Evolutionary conservation across 64 coral and sea anemone species (phyloP), one percentile per base, ranked within the genome.

Genomic region (Anthopleura sola): DNA sequence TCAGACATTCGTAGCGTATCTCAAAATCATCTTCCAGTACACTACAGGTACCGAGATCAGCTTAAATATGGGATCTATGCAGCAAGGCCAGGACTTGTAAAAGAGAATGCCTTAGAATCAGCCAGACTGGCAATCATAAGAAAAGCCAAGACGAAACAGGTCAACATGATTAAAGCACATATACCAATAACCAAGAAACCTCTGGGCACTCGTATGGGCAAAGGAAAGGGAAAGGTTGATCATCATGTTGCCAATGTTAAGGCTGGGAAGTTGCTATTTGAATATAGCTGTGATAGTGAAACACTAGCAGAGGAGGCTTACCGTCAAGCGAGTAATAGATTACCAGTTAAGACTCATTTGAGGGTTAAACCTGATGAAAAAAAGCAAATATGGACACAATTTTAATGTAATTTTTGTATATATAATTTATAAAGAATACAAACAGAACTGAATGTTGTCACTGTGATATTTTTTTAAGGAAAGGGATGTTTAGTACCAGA

Each of bases 211-310:
- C 89, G 90, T 48, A 98, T 98, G 96, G 96, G 96, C 5, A 98
- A 98, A 90, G 96, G 96, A 39, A 91, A 98, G 86, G 96, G 96
- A 28, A 98, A 98, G 76, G 39, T 98, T 26, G 89, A 94, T 49
- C 96, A 98, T 84, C 75, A 85, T 78, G 90, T 94, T 57, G 96
- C 96, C 4, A 90, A 94, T 85, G 86, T 98, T 24, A 98, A 94
- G 54, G 86, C 93, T 60, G 96, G 96, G 10, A 94, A 98, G 57
- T 87, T 98, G 24, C 37, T 98, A 10, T 98, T 98, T 91, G 92
- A 98, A 36, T 98, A 91, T 54, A 94, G 93, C 75, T 89, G 96
- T 94, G 96, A 98, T 71, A 98, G 84, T 75, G 97, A 89, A 33
- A 83, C 97, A 36, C 36, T 92, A 46, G 97, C 97, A 29, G 7